phyloP scores from a whole-genome alignment of 2,797 vertebrate species.

The Arnoldichthys spilopterus region DNA sequence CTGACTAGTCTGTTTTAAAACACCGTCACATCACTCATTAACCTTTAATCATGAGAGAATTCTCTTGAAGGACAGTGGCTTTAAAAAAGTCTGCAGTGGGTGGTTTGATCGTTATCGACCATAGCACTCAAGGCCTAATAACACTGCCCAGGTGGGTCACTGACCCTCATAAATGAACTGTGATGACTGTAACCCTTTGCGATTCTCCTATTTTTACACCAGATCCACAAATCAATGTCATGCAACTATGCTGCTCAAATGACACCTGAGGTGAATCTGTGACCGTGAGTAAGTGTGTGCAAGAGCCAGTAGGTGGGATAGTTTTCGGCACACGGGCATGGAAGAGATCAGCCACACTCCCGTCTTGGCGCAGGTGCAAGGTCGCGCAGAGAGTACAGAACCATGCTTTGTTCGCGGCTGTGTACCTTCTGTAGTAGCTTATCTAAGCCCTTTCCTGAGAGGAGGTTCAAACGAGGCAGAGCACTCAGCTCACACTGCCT shows the following conservation, averaged over 20 bases:
- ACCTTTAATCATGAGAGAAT: conserved; percentile 51
- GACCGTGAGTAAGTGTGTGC: background rate
- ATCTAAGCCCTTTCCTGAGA: conserved; percentile 46
- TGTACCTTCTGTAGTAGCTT: conserved; percentile 50
- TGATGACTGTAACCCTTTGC: conserved; percentile 40
- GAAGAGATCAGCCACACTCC: conserved; percentile 56
- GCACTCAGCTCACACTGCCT: conserved; percentile 30
- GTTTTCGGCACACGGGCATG: conserved; percentile 56
- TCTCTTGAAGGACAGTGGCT: conserved; percentile 35
- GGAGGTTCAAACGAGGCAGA: conserved; percentile 45
- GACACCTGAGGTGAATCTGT: conserved; percentile 36
- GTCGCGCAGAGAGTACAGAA: conserved; percentile 56
- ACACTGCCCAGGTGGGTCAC: conserved; percentile 47
- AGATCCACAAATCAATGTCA: conserved; percentile 31
- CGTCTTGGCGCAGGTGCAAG: conserved; percentile 73
- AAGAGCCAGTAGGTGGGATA: conserved; percentile 48
- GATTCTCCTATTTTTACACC: conserved; percentile 37
- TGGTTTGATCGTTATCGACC: conserved; percentile 44
- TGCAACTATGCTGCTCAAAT: conserved; percentile 23
- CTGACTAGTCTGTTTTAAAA: conserved; percentile 13
- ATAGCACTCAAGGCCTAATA: conserved; percentile 1
- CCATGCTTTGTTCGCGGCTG: conserved; percentile 53
- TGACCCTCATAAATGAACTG: conserved; percentile 44
- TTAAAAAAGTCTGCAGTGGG: conserved; percentile 23
- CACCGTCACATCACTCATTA: conserved; percentile 48